Conservation (phyloP, 2,797 vertebrate genomes). For the Acanthiza pusilla region DNA sequence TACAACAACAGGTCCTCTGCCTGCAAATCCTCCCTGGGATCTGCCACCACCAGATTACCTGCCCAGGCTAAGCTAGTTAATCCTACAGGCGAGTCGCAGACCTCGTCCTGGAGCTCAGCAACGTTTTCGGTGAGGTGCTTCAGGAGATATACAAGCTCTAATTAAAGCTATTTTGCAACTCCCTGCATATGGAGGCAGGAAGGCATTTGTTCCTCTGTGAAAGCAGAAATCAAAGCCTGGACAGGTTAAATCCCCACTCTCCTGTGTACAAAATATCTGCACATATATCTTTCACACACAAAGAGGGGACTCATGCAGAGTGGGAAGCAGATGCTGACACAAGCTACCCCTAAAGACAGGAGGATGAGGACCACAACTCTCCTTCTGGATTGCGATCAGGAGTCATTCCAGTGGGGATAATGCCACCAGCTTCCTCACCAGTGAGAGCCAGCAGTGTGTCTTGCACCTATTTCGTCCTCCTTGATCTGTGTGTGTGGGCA, state of each 20-base stretch:
- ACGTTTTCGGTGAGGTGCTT: neutral
- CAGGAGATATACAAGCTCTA: neutral
- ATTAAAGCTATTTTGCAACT: conserved; percentile 8
- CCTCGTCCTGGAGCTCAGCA: neutral
- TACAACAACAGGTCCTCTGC: conserved; percentile 9
- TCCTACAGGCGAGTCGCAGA: neutral
- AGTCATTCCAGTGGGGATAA: neutral
- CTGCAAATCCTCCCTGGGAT: conserved; percentile 31
- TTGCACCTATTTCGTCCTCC: neutral
- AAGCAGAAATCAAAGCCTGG: neutral
- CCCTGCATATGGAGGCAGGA: neutral
- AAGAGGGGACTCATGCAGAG: neutral
- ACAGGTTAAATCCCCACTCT: neutral
- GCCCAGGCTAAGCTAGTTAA: conserved; percentile 27
- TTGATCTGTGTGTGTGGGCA: neutral
- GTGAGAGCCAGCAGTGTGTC: accelerated
- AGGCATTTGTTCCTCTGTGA: neutral
- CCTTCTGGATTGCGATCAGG: neutral
- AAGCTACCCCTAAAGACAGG: neutral
- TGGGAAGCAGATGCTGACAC: neutral
- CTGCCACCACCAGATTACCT: conserved; percentile 42
- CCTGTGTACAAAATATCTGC: neutral
- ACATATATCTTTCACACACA: accelerated
- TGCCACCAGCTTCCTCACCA: neutral
- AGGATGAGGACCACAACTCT: neutral